These are phyloP conservation scores for Oxytorus armatus DNA, from an alignment of 2,888 invertebrate species.

Conservation along the genomic window DNA sequence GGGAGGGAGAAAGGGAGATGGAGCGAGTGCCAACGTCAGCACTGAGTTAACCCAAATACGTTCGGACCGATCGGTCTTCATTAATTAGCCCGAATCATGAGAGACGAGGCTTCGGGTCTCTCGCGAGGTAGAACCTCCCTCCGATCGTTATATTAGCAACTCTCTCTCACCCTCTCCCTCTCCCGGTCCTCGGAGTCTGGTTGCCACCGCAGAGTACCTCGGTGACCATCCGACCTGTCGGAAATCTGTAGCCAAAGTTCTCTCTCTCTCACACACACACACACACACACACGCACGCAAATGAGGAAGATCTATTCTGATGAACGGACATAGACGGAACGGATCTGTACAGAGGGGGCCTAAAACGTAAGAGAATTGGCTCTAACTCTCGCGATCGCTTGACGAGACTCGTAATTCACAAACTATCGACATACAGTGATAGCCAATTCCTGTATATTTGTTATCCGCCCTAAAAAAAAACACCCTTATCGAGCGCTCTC, in stretches of 20 bases:
- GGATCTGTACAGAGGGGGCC: neutral
- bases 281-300: constrained; percentile 1
- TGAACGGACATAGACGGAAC: constrained; percentile 12
- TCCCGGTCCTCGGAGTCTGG: constrained; percentile 34
- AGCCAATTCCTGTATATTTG: constrained; percentile 46
- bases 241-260: constrained; percentile 18
- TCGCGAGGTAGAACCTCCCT: neutral
- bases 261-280: neutral
- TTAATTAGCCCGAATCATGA: constrained; percentile 78
- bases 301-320: constrained; percentile 2
- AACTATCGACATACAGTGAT: constrained; percentile 23
- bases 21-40: constrained; percentile 34
- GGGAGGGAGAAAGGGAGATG: too few species aligned
- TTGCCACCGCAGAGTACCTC: constrained; percentile 37
- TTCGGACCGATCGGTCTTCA: constrained; percentile 80
- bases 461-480: too few species aligned
- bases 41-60: constrained; percentile 75
- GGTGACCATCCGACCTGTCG: constrained; percentile 34
- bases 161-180: constrained; percentile 3
- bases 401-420: constrained; percentile 24
- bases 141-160: constrained; percentile 5
- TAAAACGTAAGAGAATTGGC: constrained; percentile 28
- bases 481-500: constrained; percentile 13
- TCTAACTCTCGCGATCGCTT: constrained; percentile 8
- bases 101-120: constrained; percentile 2